These are phyloP conservation scores for Sarcophaga carnaria DNA, from an alignment of 2,888 invertebrate genomes.

Conservation along the genomic window DNA sequence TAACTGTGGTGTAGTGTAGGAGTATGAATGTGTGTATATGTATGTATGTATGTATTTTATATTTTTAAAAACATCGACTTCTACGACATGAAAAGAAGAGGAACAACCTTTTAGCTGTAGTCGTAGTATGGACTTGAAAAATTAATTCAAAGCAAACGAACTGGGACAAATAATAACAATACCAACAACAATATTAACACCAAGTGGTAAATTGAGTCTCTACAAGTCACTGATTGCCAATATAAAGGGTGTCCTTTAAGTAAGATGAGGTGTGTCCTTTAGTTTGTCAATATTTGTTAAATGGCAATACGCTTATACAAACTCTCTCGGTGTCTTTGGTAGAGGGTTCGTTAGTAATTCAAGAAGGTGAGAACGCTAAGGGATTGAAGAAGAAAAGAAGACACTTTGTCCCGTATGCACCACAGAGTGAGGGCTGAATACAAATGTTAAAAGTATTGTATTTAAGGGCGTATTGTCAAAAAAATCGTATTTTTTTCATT, in stretches of 20 bases:
- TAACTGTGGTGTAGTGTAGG: too few species aligned
- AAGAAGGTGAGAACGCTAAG: not conserved
- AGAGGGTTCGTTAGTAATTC: not conserved
- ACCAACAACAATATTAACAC: not conserved
- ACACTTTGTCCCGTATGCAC: too few species aligned
- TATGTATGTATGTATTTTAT: not conserved
- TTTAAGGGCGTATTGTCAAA: not conserved
- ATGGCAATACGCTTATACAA: slow-evolving; percentile 27
- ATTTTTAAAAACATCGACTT: not conserved
- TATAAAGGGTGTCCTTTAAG: slow-evolving; percentile 22
- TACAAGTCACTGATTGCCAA: slow-evolving; percentile 1
- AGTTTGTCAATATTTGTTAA: slow-evolving; percentile 53
- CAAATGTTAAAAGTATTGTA: not conserved
- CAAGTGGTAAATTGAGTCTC: not conserved
- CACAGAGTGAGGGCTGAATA: not conserved
- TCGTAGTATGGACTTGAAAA: slow-evolving; percentile 43
- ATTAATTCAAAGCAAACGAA: slow-evolving; percentile 59
- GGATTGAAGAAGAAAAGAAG: not conserved
- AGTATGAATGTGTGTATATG: not conserved
- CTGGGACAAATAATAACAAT: slow-evolving; percentile 27
- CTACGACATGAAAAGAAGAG: not conserved
- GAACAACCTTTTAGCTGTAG: slow-evolving; percentile 32
- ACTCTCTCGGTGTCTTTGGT: not conserved
- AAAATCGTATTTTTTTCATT: not conserved
- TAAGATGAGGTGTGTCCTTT: slow-evolving; percentile 42